Percentiles rank a stretch among this genome's conserved stretches.
Evolutionary conservation across 2,888 invertebrate species (phyloP).

Genomic region (Cataglyphis rosenhaueri): DNA sequence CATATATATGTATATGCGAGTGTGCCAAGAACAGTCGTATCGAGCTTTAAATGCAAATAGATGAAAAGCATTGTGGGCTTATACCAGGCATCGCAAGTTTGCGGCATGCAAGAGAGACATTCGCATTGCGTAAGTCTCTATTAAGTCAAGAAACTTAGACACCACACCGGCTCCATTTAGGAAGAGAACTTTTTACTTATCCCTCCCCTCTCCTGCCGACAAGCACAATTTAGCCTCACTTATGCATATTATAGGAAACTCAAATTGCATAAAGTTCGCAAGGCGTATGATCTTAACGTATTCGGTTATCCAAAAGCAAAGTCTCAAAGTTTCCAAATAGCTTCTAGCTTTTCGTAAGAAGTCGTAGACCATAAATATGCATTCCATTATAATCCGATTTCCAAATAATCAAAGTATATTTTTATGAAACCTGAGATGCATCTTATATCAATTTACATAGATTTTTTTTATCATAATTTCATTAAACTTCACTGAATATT

Average conservation of each 20-base stretch:
- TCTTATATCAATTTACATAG: neutral
- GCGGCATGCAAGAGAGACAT: conserved; percentile 31
- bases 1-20: neutral
- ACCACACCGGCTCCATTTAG: conserved; percentile 32
- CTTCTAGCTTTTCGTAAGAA: conserved; percentile 31
- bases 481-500: neutral
- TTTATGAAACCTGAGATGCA: neutral
- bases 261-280: conserved; percentile 34
- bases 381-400: conserved; percentile 3
- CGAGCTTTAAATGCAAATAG: conserved; percentile 49
- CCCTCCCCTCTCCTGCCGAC: neutral
- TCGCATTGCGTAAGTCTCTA: conserved; percentile 40
- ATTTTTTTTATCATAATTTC: neutral
- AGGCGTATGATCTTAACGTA: conserved; percentile 32
- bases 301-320: conserved; percentile 44
- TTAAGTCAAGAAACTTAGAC: conserved; percentile 58
- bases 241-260: conserved; percentile 47
- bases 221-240: conserved; percentile 43
- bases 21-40: conserved; percentile 12
- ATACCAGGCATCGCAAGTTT: conserved; percentile 48
- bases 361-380: neutral
- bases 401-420: neutral
- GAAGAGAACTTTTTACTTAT: conserved; percentile 66
- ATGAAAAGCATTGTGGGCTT: conserved; percentile 38
- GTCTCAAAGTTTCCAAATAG: conserved; percentile 33